Evolutionary conservation across 1,140 invertebrate species (phyloP), one percentile per base, ranked within the genome.

Genomic region (Acromyrmex heyeri): DNA sequence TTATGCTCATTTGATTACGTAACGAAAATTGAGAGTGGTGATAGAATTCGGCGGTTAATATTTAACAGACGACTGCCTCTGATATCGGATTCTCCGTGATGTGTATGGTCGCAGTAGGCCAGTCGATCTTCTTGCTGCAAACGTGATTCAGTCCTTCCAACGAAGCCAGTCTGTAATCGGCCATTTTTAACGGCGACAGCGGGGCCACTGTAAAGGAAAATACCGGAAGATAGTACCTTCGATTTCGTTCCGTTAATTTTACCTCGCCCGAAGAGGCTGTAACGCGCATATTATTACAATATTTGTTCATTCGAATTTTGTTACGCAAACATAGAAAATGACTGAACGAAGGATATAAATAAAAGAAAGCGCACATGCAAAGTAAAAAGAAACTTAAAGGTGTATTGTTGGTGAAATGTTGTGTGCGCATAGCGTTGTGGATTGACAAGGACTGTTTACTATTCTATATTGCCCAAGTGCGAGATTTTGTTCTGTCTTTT

Each of bases 51-150:
- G 65, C 24, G 53, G 67, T 67, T 30, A 70, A 53, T 10, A 57
- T 93, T 96, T 97, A 97, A 95, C 97, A 97, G 90, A 97, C 97
- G 70, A 97, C 96, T 12, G 97, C 97, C 91, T 97, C 96, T 86
- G 97, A 97, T 94, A 97, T 97, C 57, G 97, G 97, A 94, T 97
- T 97, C 94, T 97, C 97, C 75, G 97, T 97, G 93, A 97, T 97
- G 94, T 97, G 96, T 93, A 97, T 97, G 90, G 96, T 96, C 61
- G 96, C 96, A 86, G 96, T 96, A 87, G 96, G 96, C 95, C 95
- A 95, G 90, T 95, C 95, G 88, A 95, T 94, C 89, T 94, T 95
- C 93, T 95, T 94, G 90, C 95, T 95, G 90, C 96, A 96, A 75
- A 95, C 94, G 87, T 96, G 95, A 90, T 96, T 96, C 57, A 95